Conservation (phyloP, 2,113 vertebrate genomes). For the Nothocercus julius region DNA sequence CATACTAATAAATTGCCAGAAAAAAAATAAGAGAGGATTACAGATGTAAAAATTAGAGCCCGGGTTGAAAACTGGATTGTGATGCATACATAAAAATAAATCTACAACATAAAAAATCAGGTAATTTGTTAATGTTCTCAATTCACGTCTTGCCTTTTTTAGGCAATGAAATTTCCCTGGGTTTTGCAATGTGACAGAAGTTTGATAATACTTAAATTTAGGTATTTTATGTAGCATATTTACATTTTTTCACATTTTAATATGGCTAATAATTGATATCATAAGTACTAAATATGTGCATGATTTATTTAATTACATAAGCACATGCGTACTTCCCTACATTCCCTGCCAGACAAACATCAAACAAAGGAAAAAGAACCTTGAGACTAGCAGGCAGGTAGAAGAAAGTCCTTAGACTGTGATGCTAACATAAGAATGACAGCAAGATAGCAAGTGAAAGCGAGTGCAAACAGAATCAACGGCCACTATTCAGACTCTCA, state of each 20-base stretch:
- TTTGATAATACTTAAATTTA: not conserved
- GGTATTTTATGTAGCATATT: not conserved
- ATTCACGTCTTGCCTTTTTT: conserved; percentile 1
- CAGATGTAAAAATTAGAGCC: not conserved
- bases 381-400: not conserved
- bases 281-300: not conserved
- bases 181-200: not conserved
- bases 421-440: not conserved
- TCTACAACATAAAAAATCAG: not conserved
- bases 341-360: not conserved
- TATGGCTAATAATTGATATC: not conserved
- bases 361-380: not conserved
- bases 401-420: not conserved
- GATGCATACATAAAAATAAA: conserved; percentile 16
- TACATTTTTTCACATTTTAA: not conserved
- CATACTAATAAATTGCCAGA: conserved; percentile 9
- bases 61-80: not conserved
- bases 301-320: not conserved
- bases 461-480: not conserved
- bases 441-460: not conserved
- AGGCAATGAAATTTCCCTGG: not conserved
- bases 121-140: conserved; percentile 16
- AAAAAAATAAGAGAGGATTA: conserved; percentile 14
- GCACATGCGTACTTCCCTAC: not conserved
- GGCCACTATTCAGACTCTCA: not conserved